Percentiles rank a stretch among this genome's conserved stretches.
phyloP scores from a whole-genome alignment of 2,888 invertebrate species.

The Aethes cnicana region DNA sequence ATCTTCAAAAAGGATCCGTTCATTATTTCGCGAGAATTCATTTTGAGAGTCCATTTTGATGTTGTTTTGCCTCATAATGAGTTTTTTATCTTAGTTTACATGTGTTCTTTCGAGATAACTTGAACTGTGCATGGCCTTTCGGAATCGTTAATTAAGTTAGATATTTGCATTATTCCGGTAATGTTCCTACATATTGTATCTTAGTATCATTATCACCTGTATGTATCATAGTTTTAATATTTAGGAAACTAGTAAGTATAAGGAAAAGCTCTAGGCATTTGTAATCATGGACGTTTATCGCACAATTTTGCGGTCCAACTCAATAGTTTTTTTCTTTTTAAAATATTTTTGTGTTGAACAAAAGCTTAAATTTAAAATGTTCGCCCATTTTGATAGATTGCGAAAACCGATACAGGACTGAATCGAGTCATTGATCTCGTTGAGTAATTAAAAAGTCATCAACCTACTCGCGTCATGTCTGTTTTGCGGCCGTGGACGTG shows the following conservation, averaged over 20 bases:
- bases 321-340: too few relatives aligned
- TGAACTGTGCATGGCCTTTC: not conserved
- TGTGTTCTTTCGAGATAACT: not conserved
- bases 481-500: constrained; percentile 48
- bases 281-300: too few relatives aligned
- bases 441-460: constrained; percentile 62
- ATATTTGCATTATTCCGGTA: too few relatives aligned
- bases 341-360: too few relatives aligned
- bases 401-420: constrained; percentile 21
- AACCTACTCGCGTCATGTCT: constrained; percentile 51
- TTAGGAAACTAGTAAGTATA: too few relatives aligned
- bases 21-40: constrained; percentile 11
- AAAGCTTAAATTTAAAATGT: not conserved
- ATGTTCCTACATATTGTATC: too few relatives aligned
- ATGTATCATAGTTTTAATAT: not conserved
- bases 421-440: constrained; percentile 41
- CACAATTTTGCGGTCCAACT: too few relatives aligned
- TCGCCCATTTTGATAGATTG: constrained; percentile 14
- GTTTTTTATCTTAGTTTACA: constrained; percentile 8
- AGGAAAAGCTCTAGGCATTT: too few relatives aligned
- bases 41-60: not conserved
- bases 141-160: too few relatives aligned
- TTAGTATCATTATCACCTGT: not conserved
- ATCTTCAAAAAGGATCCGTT: constrained; percentile 9
- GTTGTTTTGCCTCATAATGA: not conserved